These are phyloP conservation scores for Meteorus cinctellus DNA, from an alignment of 2,888 invertebrate genomes.

Conservation along the genomic window DNA sequence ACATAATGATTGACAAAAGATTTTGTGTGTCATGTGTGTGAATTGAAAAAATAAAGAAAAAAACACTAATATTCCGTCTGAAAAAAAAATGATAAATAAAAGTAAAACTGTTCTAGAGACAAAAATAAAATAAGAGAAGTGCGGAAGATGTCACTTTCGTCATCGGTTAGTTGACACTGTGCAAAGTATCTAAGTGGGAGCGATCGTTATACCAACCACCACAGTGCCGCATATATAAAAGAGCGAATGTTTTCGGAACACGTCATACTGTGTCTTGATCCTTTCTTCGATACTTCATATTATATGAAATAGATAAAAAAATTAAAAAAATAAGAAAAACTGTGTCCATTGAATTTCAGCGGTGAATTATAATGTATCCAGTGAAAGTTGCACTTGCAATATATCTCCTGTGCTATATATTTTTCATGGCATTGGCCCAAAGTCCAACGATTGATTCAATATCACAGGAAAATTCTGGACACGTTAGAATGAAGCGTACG, in stretches of 20 bases:
- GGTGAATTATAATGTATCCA: not conserved
- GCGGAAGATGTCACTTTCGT: constrained; percentile 20
- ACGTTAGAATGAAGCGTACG: not conserved
- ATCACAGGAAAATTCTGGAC: not conserved
- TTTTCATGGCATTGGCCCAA: not conserved
- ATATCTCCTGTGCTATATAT: not conserved
- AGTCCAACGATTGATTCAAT: not conserved
- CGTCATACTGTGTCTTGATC: not conserved
- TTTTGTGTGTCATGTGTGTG: not conserved
- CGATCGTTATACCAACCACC: not conserved
- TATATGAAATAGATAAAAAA: not conserved
- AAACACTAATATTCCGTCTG: not conserved
- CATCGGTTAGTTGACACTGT: constrained; percentile 10
- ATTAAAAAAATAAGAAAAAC: not conserved
- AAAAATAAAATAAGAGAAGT: not conserved
- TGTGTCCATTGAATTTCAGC: not conserved
- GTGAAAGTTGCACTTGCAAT: not conserved
- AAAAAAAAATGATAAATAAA: not conserved
- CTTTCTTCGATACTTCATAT: not conserved
- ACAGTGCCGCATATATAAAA: not conserved
- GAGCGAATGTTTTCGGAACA: not conserved
- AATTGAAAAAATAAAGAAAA: not conserved
- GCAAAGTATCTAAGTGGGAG: constrained; percentile 11
- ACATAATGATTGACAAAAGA: not conserved
- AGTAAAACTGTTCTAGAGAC: not conserved